phyloP scores from a whole-genome alignment of 2,797 vertebrate species.

The Siniperca scherzeri region DNA sequence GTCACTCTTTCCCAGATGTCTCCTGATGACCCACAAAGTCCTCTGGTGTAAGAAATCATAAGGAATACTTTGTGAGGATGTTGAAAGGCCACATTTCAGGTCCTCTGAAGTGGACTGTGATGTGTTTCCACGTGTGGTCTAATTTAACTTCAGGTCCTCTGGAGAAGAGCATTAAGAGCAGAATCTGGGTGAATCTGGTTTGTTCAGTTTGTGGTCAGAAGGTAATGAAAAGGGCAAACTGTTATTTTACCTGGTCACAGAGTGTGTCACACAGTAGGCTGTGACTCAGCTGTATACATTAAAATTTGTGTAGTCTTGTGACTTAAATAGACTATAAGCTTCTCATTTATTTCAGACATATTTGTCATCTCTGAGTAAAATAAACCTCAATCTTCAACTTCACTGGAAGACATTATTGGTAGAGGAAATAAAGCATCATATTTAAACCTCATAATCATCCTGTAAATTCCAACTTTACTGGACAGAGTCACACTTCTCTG shows the following conservation, averaged over 20 bases:
- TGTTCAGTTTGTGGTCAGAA: conserved; percentile 4
- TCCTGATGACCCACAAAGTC: conserved; percentile 30
- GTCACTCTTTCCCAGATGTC: conserved; percentile 10
- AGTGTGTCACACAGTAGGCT: background rate
- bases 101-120: conserved; percentile 32
- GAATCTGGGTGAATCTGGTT: conserved; percentile 26
- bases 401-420: conserved; percentile 17
- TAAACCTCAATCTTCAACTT: conserved; percentile 9
- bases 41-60: conserved; percentile 22
- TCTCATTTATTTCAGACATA: background rate
- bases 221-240: background rate
- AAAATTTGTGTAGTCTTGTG: background rate
- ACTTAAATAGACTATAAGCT: background rate
- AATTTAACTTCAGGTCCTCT: conserved; percentile 32
- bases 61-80: conserved; percentile 17
- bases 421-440: conserved; percentile 15
- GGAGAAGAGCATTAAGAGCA: conserved; percentile 13
- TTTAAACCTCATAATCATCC: background rate
- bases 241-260: background rate
- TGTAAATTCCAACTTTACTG: background rate
- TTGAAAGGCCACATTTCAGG: conserved; percentile 19
- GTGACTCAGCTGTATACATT: background rate
- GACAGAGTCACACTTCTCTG: background rate
- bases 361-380: background rate
- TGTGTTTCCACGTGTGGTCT: conserved; percentile 34